phyloP scores from a whole-genome alignment of 1,140 invertebrate genomes.

The Oryctes rhinoceros region DNA sequence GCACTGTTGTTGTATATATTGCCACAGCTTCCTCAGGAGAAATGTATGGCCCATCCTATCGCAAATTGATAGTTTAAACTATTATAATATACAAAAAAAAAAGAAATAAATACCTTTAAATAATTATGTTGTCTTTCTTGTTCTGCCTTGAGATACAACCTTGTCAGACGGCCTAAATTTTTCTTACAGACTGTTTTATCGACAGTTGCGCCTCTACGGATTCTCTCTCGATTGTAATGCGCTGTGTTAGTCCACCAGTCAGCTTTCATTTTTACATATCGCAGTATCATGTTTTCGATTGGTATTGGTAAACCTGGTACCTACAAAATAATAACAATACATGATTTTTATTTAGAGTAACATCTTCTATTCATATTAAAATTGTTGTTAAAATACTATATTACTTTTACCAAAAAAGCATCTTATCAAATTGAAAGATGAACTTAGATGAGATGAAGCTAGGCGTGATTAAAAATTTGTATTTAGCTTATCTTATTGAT shows the following conservation, averaged over 20 bases:
- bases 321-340: conserved; percentile 53
- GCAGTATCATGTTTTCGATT: conserved; percentile 99
- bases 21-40: conserved; percentile 99
- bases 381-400: no score
- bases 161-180: conserved; percentile 95
- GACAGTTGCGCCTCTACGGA: conserved; percentile 91
- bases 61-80: conserved; percentile 43
- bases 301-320: conserved; percentile 98
- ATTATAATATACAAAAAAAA: not conserved
- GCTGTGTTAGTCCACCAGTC: conserved; percentile 99
- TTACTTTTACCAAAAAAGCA: no score
- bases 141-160: conserved; percentile 97
- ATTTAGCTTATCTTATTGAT: no score
- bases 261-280: conserved; percentile 99
- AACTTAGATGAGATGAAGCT: no score
- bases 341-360: no score
- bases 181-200: conserved; percentile 99
- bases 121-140: conserved; percentile 99
- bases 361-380: no score
- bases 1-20: conserved; percentile 99
- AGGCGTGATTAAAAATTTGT: no score
- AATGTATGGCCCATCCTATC: conserved; percentile 96
- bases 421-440: no score
- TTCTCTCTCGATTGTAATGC: conserved; percentile 98
- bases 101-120: conserved; percentile 73